Evolutionary conservation across 30 jellyfish, hydroid and myxozoan species (phyloP).

Genomic region (Mastigias papua): DNA sequence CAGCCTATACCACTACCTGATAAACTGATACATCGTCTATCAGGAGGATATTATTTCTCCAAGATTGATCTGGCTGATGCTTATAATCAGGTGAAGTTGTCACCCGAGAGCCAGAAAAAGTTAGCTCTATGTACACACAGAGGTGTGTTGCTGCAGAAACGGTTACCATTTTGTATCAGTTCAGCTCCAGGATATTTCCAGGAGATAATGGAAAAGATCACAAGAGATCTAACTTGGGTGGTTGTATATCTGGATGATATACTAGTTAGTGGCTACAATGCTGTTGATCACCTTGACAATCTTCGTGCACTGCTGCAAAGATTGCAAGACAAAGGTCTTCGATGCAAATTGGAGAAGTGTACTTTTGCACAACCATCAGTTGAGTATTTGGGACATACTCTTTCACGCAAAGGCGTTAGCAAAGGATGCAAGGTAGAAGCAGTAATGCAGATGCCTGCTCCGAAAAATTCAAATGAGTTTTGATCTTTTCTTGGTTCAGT

Average conservation of each 20-base stretch:
- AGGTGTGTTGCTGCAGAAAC: neutral
- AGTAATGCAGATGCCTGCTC: neutral
- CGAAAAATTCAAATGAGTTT: neutral
- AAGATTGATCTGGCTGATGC: neutral
- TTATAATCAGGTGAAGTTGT: neutral
- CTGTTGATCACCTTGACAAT: neutral
- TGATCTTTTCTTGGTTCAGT: neutral
- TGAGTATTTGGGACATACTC: neutral
- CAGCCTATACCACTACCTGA: neutral
- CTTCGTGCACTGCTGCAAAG: neutral
- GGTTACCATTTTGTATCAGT: neutral
- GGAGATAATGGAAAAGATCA: neutral
- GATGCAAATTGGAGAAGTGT: neutral
- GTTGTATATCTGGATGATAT: neutral
- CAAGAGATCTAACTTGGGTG: neutral
- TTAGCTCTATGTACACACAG: neutral
- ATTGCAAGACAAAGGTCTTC: neutral
- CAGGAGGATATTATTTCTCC: neutral
- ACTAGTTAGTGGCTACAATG: neutral
- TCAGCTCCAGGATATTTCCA: neutral
- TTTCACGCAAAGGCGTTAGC: neutral
- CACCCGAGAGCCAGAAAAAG: neutral
- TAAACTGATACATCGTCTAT: neutral
- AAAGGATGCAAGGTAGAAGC: neutral
- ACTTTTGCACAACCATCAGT: neutral